These are phyloP conservation scores for Alauda arvensis DNA, from an alignment of 2,797 vertebrate genomes.

Conservation along the genomic window DNA sequence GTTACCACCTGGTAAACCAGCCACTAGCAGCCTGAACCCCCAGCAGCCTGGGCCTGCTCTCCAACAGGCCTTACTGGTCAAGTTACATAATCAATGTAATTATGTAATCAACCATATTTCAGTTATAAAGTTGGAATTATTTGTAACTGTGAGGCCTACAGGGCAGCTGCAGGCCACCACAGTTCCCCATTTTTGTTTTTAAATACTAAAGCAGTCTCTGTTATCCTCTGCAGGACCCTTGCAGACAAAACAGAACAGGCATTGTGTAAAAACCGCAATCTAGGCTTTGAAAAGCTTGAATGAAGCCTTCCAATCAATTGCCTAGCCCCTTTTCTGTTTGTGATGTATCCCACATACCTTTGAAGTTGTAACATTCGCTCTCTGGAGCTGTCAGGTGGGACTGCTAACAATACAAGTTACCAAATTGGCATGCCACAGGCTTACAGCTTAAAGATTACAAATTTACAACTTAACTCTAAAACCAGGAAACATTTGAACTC, in stretches of 20 bases:
- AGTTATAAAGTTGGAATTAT: background rate
- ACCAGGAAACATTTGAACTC: background rate
- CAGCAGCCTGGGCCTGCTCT: background rate
- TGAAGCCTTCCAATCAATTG: background rate
- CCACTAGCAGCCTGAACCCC: background rate
- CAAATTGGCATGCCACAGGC: background rate
- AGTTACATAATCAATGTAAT: background rate
- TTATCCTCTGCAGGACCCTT: background rate
- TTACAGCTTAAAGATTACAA: background rate
- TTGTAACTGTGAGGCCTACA: background rate
- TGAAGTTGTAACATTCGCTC: background rate
- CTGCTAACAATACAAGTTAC: too few species aligned
- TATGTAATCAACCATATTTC: background rate
- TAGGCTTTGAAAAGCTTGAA: background rate
- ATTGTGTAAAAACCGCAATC: background rate
- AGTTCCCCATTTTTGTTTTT: background rate
- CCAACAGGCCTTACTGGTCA: too few species aligned
- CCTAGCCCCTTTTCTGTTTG: background rate
- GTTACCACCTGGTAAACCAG: background rate
- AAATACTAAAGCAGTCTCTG: background rate
- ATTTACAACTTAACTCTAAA: background rate
- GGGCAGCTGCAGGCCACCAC: background rate
- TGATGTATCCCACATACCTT: background rate
- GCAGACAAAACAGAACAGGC: background rate
- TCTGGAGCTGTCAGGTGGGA: background rate